phyloP scores from a whole-genome alignment of 2,797 vertebrate genomes.

The Lutjanus campechanus region DNA sequence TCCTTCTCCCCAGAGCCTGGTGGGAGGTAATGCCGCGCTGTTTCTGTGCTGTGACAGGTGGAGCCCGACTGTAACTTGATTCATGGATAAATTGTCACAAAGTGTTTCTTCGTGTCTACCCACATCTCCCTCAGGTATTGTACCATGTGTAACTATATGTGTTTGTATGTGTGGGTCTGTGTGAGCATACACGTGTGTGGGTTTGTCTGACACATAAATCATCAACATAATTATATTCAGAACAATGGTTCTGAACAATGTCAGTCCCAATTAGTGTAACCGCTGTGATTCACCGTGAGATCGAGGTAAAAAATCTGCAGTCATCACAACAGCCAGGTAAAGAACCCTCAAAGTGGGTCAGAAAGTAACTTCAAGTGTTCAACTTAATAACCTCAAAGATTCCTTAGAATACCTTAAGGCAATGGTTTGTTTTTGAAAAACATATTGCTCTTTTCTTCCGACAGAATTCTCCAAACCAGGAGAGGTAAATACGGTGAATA shows the following conservation, averaged over 20 bases:
- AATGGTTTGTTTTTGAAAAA: constrained; percentile 42
- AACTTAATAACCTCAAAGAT: constrained; percentile 62
- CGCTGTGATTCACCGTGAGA: constrained; percentile 41
- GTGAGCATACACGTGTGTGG: constrained; percentile 9
- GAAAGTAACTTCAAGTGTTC: constrained; percentile 52
- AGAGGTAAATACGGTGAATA: constrained; percentile 20
- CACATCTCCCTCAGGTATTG: constrained; percentile 52
- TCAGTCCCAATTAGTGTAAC: constrained; percentile 44
- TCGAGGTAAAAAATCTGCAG: constrained; percentile 20
- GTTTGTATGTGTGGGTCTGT: constrained; percentile 14
- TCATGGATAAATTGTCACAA: constrained; percentile 64
- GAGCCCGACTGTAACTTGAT: constrained; percentile 54
- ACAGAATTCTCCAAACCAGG: constrained; percentile 22
- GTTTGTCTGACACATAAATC: constrained; percentile 53
- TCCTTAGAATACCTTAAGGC: constrained; percentile 43
- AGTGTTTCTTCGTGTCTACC: constrained; percentile 45
- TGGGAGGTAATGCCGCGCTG: constrained; percentile 65
- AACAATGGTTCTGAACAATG: constrained; percentile 53
- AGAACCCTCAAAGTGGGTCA: constrained; percentile 70
- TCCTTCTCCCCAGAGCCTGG: constrained; percentile 62
- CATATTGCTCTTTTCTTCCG: constrained; percentile 28
- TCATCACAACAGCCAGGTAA: constrained; percentile 37
- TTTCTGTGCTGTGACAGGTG: constrained; percentile 65
- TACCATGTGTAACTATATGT: constrained; percentile 19
- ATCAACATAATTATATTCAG: constrained; percentile 63